Evolutionary conservation across 2,888 invertebrate genomes (phyloP).

Genomic region (Ochropacha duplaris): DNA sequence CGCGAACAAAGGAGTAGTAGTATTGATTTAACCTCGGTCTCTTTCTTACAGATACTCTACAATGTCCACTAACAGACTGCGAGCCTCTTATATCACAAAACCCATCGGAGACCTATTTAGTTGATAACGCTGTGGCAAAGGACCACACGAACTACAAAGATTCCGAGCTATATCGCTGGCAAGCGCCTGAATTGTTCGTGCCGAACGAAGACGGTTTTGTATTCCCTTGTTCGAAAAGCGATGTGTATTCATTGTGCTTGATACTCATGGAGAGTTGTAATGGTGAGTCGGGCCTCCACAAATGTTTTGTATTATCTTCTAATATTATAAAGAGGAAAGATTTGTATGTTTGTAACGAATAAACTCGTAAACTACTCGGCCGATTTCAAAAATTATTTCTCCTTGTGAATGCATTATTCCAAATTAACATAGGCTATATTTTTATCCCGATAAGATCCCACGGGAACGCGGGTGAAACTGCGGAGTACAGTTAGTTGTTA

Average conservation of each 20-base stretch:
- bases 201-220: slow-evolving; percentile 59
- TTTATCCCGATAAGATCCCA: too few relatives aligned
- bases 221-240: slow-evolving; percentile 62
- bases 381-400: too few relatives aligned
- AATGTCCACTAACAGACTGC: slow-evolving; percentile 43
- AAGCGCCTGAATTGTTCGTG: slow-evolving; percentile 71
- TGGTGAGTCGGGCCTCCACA: too few relatives aligned
- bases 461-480: too few relatives aligned
- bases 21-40: neutral
- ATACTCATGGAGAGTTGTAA: slow-evolving; percentile 77
- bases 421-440: too few relatives aligned
- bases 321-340: too few relatives aligned
- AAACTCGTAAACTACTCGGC: too few relatives aligned
- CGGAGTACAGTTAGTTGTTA: too few relatives aligned
- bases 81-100: slow-evolving; percentile 62
- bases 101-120: slow-evolving; percentile 59
- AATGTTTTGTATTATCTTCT: too few relatives aligned
- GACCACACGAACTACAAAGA: slow-evolving; percentile 46
- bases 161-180: slow-evolving; percentile 64
- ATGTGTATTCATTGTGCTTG: slow-evolving; percentile 69
- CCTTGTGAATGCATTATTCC: too few relatives aligned
- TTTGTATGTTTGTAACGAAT: too few relatives aligned
- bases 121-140: slow-evolving; percentile 47
- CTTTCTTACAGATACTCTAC: slow-evolving; percentile 45
- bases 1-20: too few relatives aligned